These are phyloP conservation scores for Oryzaephilus surinamensis DNA, from an alignment of 1,140 invertebrate species.

Conservation along the genomic window DNA sequence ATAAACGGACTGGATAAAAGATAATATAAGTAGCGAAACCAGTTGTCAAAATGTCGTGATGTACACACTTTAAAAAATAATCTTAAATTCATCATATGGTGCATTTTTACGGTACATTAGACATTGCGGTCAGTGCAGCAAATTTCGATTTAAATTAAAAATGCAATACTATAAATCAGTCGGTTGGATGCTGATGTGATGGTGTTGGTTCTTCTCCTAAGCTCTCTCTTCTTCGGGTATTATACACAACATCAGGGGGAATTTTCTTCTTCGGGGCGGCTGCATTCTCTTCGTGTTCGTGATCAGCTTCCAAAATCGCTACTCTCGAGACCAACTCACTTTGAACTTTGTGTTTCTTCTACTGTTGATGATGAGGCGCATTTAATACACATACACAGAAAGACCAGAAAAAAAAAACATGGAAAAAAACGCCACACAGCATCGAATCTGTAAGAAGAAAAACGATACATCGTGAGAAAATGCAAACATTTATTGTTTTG, in stretches of 20 bases:
- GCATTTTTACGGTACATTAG: constrained; percentile 16
- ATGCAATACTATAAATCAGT: constrained; percentile 16
- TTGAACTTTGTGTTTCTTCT: background rate
- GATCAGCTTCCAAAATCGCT: constrained; percentile 13
- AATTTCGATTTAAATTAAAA: constrained; percentile 16
- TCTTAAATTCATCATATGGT: constrained; percentile 5
- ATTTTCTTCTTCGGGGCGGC: constrained; percentile 1
- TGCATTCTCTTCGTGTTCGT: constrained; percentile 12
- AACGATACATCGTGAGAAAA: constrained; percentile 13
- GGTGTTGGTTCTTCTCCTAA: background rate
- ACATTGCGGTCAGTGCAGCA: constrained; percentile 9
- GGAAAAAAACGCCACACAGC: too few species aligned
- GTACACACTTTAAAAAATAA: background rate
- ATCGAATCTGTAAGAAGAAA: too few species aligned
- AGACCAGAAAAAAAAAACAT: too few species aligned
- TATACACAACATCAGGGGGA: background rate
- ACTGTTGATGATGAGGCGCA: background rate
- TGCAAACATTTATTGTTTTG: constrained; percentile 14
- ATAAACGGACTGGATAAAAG: too few species aligned
- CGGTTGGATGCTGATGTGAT: constrained; percentile 1
- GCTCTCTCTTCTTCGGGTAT: constrained; percentile 6
- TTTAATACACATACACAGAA: background rate
- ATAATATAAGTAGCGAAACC: background rate
- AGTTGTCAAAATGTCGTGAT: background rate
- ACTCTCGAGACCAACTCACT: background rate